Base-by-base conservation (phyloP, 2,113 vertebrate species). In the Apaloderma vittatum region DNA sequence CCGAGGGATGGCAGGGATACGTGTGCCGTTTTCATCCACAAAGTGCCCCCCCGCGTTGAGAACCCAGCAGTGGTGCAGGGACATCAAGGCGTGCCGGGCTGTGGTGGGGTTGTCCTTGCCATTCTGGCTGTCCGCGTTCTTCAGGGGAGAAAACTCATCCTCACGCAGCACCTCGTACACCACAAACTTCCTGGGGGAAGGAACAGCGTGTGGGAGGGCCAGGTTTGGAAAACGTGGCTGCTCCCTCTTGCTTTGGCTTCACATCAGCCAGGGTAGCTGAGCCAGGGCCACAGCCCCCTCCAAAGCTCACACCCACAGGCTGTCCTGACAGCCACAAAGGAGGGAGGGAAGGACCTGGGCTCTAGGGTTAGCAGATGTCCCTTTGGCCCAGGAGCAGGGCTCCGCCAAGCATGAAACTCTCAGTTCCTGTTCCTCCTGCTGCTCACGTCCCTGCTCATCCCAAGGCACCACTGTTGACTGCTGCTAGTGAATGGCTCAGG, bases 61-160 rank as follows among this genome's bases (percentile, higher is more conserved):
- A 73, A 99, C 99, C 99, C 99, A 99, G 97, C 99, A 99, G 93
- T 99, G 99, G 80, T 99, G 99, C n/a, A 99, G 98, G 12, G 99
- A 99, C 99, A 99, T 98, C 85, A 99, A 95, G 27, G 99, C 98
- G 0, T 99, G 99, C 36, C 98, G 98, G 5, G 99, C 99, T 1
- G 99, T 99, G n/a, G 99, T 99, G 73, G 99, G 99, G 45, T 99
- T 99, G 98, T 99, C 99, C 94, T 99, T 99, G 54, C 99, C 99
- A 0, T 99, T 99, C 96, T 99, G 99, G 93, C 99, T 99, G 97
- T 99, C 99, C 0, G 99, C 99, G 0, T 99, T 99, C 98, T 99
- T 99, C 68, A 99, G 97, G 0, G 99, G 99, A 32, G 99, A 99
- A 94, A 99, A 99, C 93, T 99, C 99, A 1, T 99, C 99, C 96